A percentile compares a stretch with the other conserved stretches of the same genome.
phyloP scores from a whole-genome alignment of 2,113 vertebrate species.

The Suncus etruscus region DNA sequence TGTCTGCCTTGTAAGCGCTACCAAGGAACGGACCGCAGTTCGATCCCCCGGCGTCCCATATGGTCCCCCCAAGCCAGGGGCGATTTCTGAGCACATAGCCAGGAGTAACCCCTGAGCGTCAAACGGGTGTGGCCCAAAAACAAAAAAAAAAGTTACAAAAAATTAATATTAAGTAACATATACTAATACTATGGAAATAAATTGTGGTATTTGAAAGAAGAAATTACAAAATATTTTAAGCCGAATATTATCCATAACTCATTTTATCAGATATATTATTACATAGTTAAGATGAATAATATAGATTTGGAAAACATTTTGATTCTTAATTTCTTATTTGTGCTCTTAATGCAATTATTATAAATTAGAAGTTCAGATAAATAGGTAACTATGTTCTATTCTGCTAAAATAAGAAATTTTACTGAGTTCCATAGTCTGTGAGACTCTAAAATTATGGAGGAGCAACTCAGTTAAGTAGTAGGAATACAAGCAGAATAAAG shows the following conservation, averaged over 20 bases:
- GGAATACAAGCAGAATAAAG: background rate
- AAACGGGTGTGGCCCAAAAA: no score
- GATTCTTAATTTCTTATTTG: constrained; percentile 17
- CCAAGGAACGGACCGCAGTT: no score
- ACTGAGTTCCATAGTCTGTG: background rate
- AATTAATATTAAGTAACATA: constrained; percentile 49
- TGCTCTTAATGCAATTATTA: background rate
- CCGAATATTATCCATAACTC: background rate
- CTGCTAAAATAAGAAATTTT: background rate
- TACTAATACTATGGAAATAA: constrained; percentile 14
- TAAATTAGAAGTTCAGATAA: constrained; percentile 19
- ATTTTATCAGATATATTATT: background rate
- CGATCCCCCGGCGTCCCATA: no score
- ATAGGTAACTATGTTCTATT: background rate
- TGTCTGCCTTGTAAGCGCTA: no score
- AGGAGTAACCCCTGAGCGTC: no score
- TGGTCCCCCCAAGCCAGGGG: no score
- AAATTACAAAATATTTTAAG: background rate
- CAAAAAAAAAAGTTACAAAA: no score
- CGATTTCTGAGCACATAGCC: no score
- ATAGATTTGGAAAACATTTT: constrained; percentile 7
- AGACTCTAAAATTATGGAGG: background rate
- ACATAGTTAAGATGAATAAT: background rate
- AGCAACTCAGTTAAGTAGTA: background rate
- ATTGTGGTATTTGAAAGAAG: background rate